Conservation (phyloP, 2,888 invertebrate species). For the Amorpha juglandis region DNA sequence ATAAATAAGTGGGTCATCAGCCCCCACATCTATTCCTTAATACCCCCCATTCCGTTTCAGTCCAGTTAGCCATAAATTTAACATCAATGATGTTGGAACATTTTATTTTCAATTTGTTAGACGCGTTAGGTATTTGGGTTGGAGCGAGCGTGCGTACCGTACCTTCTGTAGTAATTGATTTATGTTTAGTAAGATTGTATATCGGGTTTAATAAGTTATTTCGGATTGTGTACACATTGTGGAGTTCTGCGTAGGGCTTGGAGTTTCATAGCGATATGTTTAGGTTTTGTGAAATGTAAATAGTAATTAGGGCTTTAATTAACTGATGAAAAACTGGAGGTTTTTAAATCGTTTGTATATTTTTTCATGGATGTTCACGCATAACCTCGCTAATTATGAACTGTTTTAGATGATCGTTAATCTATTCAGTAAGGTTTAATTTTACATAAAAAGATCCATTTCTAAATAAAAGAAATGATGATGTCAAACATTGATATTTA, state of each 20-base stretch:
- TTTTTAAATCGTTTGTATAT: no score
- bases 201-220: constrained; percentile 13
- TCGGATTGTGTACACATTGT: not conserved
- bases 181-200: constrained; percentile 19
- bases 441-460: no score
- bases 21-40: not conserved
- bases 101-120: constrained; percentile 30
- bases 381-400: no score
- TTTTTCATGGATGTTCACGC: no score
- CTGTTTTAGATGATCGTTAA: no score
- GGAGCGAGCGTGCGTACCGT: constrained; percentile 2
- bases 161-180: constrained; percentile 28
- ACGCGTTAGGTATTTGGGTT: constrained; percentile 30
- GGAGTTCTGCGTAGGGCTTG: not conserved
- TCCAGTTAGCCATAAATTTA: constrained; percentile 26
- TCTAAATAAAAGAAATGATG: no score
- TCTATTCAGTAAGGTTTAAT: no score
- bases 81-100: constrained; percentile 25
- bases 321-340: no score
- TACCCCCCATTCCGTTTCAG: not conserved
- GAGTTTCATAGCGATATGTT: not conserved
- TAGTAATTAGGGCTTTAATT: no score
- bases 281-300: not conserved
- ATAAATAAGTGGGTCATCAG: not conserved
- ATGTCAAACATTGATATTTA: no score